These are phyloP conservation scores for Gracilinanus agilis DNA, from an alignment of 2,113 vertebrate genomes.

Conservation along the genomic window DNA sequence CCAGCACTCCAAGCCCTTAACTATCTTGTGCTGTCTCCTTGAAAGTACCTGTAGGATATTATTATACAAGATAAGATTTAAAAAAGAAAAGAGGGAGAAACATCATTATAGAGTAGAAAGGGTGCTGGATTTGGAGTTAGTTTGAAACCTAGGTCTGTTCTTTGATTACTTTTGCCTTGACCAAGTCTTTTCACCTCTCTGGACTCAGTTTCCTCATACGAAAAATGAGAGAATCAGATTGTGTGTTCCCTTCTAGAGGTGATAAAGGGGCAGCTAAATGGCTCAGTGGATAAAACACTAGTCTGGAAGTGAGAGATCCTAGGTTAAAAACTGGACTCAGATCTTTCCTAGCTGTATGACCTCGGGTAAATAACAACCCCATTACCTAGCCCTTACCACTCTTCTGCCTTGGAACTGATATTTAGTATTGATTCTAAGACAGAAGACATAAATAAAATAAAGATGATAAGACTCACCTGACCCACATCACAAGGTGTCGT, in stretches of 20 bases:
- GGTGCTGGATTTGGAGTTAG: neutral
- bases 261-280: too few relatives aligned
- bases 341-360: too few relatives aligned
- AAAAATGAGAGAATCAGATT: neutral
- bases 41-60: neutral
- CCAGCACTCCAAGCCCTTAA: neutral
- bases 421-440: too few relatives aligned
- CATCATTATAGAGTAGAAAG: neutral
- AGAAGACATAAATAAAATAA: neutral
- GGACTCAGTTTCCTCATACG: neutral
- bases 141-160: neutral
- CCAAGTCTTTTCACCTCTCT: neutral
- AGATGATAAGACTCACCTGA: neutral
- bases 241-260: neutral
- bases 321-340: too few relatives aligned
- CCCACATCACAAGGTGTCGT: neutral
- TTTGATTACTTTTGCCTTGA: neutral
- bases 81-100: neutral
- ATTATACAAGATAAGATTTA: neutral
- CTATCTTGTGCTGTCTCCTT: neutral
- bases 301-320: too few relatives aligned
- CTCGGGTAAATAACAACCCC: too few relatives aligned
- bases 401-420: too few relatives aligned
- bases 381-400: too few relatives aligned
- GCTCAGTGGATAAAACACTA: too few relatives aligned